These are phyloP conservation scores for Antheraea assamensis DNA, from an alignment of 2,888 invertebrate genomes.

Conservation along the genomic window DNA sequence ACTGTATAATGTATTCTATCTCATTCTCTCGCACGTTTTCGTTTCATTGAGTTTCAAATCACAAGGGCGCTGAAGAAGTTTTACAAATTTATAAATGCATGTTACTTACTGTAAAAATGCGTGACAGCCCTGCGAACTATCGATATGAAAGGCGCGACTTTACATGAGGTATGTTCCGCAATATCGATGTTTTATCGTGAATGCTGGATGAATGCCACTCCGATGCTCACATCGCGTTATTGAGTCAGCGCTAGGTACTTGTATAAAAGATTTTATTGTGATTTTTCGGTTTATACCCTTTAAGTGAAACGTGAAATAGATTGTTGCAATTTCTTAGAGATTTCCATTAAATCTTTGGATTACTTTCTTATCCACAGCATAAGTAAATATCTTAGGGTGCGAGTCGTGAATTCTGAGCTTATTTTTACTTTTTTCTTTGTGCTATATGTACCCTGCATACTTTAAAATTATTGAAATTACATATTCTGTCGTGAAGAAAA, in stretches of 20 bases:
- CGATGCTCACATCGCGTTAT: constrained; percentile 20
- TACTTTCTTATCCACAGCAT: constrained; percentile 7
- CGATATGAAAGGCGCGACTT: constrained; percentile 19
- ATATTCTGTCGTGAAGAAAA: too few species aligned
- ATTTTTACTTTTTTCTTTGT: too few species aligned
- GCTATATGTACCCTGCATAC: too few species aligned
- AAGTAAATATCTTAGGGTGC: background rate
- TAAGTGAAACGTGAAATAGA: constrained; percentile 30
- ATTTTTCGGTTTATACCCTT: constrained; percentile 25
- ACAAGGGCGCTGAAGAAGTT: background rate
- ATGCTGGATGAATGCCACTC: constrained; percentile 25
- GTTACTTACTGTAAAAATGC: background rate
- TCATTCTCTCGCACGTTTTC: background rate
- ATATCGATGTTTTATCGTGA: constrained; percentile 29
- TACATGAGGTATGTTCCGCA: constrained; percentile 22
- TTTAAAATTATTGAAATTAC: too few species aligned
- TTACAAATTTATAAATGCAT: background rate
- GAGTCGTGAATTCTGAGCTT: too few species aligned
- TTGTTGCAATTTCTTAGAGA: constrained; percentile 17
- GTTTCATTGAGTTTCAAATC: background rate
- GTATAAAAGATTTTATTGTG: constrained; percentile 20
- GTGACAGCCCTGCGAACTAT: constrained; percentile 18
- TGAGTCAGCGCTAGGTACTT: constrained; percentile 20
- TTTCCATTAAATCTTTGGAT: constrained; percentile 21
- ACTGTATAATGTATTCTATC: background rate